Evolutionary conservation across 2,113 vertebrate genomes (phyloP), one percentile per base, ranked within the genome.

Genomic region (Barnardius zonarius): DNA sequence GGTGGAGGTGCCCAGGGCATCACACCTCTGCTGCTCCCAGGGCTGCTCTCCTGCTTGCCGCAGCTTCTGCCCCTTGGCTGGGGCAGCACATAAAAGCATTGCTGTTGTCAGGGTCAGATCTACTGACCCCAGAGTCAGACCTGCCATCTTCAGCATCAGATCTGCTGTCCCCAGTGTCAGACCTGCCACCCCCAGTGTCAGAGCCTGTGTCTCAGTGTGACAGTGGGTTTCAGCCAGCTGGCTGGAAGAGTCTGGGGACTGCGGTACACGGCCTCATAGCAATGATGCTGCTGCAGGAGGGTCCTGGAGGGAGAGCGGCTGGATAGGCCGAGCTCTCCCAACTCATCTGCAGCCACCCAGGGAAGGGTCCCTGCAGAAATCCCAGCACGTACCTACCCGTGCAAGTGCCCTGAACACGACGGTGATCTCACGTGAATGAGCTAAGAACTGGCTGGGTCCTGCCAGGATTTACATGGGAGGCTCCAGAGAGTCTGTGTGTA

Each of bases 401-500:
- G 17, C 82, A 28, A 49, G 67, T 59, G 88, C n/a, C 92, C 79
- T 14, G 19, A 51, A 23, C 67, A 2, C 83, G 86, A 10, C 27
- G 35, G 90, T 94, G 93, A 96, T 92, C 95, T 96, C 95, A 94
- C 88, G 94, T 95, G 96, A 76, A 96, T 96, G 93, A 96, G 90
- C 93, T 96, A 48, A 97, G 95, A 94, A 88, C 95, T 96, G 96
- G 94, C 95, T 95, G 84, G 87, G 78, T 86, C 86, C 86, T 89
- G 94, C 95, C 94, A 79, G 93, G 66, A 96, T 95, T 96, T 95
- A 92, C 95, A 95, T 95, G 93, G 91, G 86, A 95, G 96, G 95
- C 95, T 97, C 95, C 95, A 96, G 96, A 96, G 93, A 97, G 96
- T 97, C 96, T 95, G 93, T 91, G 95, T 93, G 91, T 81, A 74